Evolutionary conservation across 2,113 vertebrate genomes (phyloP), one percentile per base, ranked within the genome.

Genomic region (Eurypyga helias): DNA sequence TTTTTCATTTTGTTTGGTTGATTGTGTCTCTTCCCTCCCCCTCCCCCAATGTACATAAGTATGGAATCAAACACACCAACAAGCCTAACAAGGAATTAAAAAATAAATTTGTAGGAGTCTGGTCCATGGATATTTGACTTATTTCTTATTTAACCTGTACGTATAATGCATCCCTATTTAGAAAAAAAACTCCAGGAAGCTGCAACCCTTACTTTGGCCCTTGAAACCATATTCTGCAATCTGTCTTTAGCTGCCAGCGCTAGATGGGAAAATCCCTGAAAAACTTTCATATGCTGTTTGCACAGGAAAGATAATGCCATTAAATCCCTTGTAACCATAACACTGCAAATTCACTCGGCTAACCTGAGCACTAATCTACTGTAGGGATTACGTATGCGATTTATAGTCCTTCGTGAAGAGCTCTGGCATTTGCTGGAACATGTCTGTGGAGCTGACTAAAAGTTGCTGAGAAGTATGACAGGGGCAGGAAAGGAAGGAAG

Each of bases 241-340:
- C 61, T 61, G 64, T 62, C 64, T 78, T 90, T 55, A 90, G 65
- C 75, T 95, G 70, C 55, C 92, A 95, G 60, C 3, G 1, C 21
- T 78, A 26, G 14, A 85, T 17, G 24, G 69, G 64, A 94, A 95
- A 97, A 83, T 72, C 67, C 73, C 90, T 28, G 9, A 87, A 93
- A 61, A 95, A 92, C 69, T 85, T 95, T 29, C 83, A 73, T 71
- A 60, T 31, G 25, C 28, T 87, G 67, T 80, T 96, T 85, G 75
- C 80, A 87, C 83, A 95, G 93, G 83, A 96, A 91, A 70, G 94
- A 93, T 96, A 96, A 96, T 82, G 80, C 77, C 83, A 77, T 93
- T 80, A 93, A 97, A 96, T 92, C 90, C 90, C 90, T 93, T 71
- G 83, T 77, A 96, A 95, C 83, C 93, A 67, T 91, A 97, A 97